These are phyloP conservation scores for Macrosteles quadrilineatus DNA, from an alignment of 1,140 invertebrate genomes.

Conservation along the genomic window DNA sequence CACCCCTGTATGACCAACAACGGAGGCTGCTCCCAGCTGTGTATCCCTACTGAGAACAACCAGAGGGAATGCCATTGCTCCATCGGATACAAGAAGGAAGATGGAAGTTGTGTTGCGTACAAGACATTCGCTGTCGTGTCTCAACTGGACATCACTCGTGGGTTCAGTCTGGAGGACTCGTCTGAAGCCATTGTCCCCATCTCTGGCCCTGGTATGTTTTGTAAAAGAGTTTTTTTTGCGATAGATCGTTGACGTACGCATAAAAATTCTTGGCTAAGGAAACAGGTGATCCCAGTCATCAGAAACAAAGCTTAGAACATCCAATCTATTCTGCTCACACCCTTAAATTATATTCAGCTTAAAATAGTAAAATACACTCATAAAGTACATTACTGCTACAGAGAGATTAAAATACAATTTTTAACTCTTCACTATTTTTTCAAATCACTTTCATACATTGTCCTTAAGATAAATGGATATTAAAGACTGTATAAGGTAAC, in stretches of 20 bases:
- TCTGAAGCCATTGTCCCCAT: slow-evolving; percentile 94
- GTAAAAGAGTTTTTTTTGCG: background rate
- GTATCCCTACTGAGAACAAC: slow-evolving; percentile 73
- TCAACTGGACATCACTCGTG: slow-evolving; percentile 82
- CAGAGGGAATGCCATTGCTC: slow-evolving; percentile 82
- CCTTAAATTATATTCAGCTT: no score
- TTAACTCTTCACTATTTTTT: no score
- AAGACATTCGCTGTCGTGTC: slow-evolving; percentile 91
- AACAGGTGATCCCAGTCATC: no score
- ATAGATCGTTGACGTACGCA: no score
- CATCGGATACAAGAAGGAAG: slow-evolving; percentile 79
- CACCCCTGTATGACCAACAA: slow-evolving; percentile 87
- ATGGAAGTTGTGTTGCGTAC: slow-evolving; percentile 69
- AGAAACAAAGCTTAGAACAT: no score
- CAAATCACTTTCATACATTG: no score
- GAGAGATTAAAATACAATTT: no score
- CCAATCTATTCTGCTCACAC: no score
- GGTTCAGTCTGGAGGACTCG: slow-evolving; percentile 81
- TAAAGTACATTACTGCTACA: no score
- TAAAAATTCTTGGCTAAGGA: slow-evolving; percentile 20
- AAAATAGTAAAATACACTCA: no score
- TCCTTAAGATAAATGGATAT: no score
- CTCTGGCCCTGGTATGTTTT: slow-evolving; percentile 66
- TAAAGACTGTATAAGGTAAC: no score
- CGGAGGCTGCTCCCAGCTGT: slow-evolving; percentile 92